Base-by-base conservation (phyloP, 2,888 invertebrate genomes). In the Phoronis australis region DNA sequence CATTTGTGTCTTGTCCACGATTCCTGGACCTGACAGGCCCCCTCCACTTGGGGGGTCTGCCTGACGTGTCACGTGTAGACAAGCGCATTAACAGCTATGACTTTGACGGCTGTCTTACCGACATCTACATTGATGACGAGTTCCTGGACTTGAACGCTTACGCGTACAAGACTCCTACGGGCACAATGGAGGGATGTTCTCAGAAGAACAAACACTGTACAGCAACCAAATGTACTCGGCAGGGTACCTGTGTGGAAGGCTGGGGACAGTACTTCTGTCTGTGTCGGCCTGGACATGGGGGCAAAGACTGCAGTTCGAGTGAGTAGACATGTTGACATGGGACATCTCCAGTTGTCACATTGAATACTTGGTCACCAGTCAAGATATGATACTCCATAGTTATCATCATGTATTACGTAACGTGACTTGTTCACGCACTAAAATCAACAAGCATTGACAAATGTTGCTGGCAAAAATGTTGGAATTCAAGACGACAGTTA, bases 1-100 rank as follows among this genome's bases (percentile, higher is more conserved):
- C 78, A 45, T 79, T 79, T 25, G 79, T 79, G 55, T 76, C 76
- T 27, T 82, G 82, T 62, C 79, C 80, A 58, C 75, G 94, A 50
- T 92, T 93, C 69, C 78, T 97, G 31, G 96, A 97, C 73, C 79
- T 97, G 35, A 95, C 95, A 0, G 72, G 92, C 0, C 93, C 93
- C 12, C 76, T 94, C 23, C 92, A 93, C 76, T 79, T 97, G 5
- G 96, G 96, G 0, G 95, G 95, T 0, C 79, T 96, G 1, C 94
- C 95, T 0, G 58, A 58, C n/a, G 51, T 67, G 12, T 66, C 66
- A 1, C 59, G 65, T 12, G 57, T 56, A 25, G 31, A 31, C 31
- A 68, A 68, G 54, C 69, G 69, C 57, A 57, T 77, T 22, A 63
- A 68, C 40, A 73, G 72, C 51, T 71, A 68, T 26, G 87, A 92